Percentiles rank a stretch among this genome's conserved stretches.
Evolutionary conservation across 2,113 vertebrate species (phyloP).

Genomic region (Pimephales promelas): DNA sequence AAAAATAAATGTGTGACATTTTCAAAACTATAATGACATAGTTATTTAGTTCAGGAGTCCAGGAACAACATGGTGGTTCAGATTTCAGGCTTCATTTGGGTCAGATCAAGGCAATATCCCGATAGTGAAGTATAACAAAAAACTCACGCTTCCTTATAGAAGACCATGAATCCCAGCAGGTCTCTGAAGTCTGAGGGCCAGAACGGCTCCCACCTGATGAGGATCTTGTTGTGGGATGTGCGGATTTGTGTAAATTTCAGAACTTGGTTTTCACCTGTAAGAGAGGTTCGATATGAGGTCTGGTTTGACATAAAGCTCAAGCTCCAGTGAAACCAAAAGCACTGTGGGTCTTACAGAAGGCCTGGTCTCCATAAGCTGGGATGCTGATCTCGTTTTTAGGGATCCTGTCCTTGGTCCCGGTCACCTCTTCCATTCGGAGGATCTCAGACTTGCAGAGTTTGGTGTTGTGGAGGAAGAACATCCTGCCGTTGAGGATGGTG

Average conservation of each 20-base stretch:
- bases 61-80: no score
- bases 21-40: no score
- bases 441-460: slow-evolving; percentile 95
- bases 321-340: background rate
- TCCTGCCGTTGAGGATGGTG: slow-evolving; percentile 85
- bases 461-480: slow-evolving; percentile 94
- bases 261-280: slow-evolving; percentile 87
- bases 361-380: slow-evolving; percentile 95
- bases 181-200: slow-evolving; percentile 95
- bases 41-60: no score
- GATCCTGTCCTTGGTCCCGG: slow-evolving; percentile 84
- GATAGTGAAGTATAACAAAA: no score
- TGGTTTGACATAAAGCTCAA: slow-evolving; percentile 76
- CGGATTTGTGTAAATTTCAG: slow-evolving; percentile 86
- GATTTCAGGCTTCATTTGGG: no score
- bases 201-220: slow-evolving; percentile 90
- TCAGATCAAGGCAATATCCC: no score
- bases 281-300: slow-evolving; percentile 63
- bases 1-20: background rate
- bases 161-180: slow-evolving; percentile 95
- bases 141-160: slow-evolving; percentile 97
- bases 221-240: slow-evolving; percentile 82
- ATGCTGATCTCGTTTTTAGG: slow-evolving; percentile 84
- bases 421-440: slow-evolving; percentile 88
- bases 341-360: slow-evolving; percentile 81